A percentile compares a stretch with the other conserved stretches of the same genome.
phyloP scores from a whole-genome alignment of 2,888 invertebrate species.

The Platerodrilus igneus region DNA sequence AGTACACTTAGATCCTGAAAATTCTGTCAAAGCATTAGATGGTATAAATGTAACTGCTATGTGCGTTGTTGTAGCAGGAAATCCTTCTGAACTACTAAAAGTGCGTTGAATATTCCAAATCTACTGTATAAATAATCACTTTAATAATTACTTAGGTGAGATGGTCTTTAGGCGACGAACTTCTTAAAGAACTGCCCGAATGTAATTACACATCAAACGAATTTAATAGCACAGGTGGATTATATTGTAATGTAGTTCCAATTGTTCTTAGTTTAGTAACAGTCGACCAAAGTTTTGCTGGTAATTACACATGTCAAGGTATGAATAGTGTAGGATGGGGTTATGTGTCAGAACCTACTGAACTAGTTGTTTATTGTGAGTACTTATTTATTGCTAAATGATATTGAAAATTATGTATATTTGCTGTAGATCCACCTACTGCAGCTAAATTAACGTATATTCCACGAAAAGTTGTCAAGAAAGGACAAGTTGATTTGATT shows the following conservation, averaged over 20 bases:
- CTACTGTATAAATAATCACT: conserved; percentile 6
- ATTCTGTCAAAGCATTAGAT: conserved; percentile 73
- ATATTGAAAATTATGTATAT: conserved; percentile 22
- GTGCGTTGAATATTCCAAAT: conserved; percentile 50
- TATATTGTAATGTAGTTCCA: conserved; percentile 82
- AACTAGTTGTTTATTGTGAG: conserved; percentile 78
- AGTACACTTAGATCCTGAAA: conserved; percentile 70
- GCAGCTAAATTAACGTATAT: conserved; percentile 72
- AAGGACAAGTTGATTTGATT: conserved; percentile 73
- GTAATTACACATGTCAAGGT: conserved; percentile 91
- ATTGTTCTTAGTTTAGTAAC: conserved; percentile 78
- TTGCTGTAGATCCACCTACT: conserved; percentile 73
- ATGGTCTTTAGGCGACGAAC: conserved; percentile 81
- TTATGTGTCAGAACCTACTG: conserved; percentile 67
- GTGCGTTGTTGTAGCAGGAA: conserved; percentile 75
- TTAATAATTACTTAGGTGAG: conserved; percentile 45
- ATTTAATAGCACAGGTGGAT: conserved; percentile 47
- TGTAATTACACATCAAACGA: conserved; percentile 56
- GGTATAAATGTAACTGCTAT: conserved; percentile 75
- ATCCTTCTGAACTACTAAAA: conserved; percentile 66
- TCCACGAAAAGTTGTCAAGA: conserved; percentile 75
- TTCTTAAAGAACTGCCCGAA: conserved; percentile 80
- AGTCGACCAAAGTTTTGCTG: conserved; percentile 85
- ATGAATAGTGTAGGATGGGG: conserved; percentile 89
- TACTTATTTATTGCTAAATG: conserved; percentile 28